A percentile compares a stretch with the other conserved stretches of the same genome.
phyloP scores from a whole-genome alignment of 2,113 vertebrate genomes.

The Coryphaenoides rupestris region DNA sequence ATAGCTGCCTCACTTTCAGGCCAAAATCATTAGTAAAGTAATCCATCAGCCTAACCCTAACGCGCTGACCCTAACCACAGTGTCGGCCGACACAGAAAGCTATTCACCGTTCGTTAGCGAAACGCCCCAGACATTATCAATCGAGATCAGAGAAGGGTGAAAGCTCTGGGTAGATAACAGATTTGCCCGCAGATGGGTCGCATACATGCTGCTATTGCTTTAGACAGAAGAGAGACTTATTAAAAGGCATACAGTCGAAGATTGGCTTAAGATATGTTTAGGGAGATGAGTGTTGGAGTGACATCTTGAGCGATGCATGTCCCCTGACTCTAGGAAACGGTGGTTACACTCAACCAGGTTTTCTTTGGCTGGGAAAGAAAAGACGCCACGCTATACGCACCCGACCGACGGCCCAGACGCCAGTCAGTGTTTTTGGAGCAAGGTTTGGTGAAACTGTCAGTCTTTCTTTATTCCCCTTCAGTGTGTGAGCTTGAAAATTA shows the following conservation, averaged over 20 bases:
- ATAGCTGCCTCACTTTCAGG: conserved; percentile 57
- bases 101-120: conserved; percentile 37
- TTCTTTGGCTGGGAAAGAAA: conserved; percentile 64
- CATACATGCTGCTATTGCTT: too few relatives aligned
- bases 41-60: conserved; percentile 64
- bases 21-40: conserved; percentile 74
- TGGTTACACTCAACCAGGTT: conserved; percentile 60
- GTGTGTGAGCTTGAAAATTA: conserved; percentile 44
- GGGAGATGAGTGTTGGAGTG: conserved; percentile 8
- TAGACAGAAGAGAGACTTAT: neutral
- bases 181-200: too few relatives aligned
- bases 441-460: conserved; percentile 58
- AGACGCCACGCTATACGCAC: conserved; percentile 38
- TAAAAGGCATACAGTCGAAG: neutral
- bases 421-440: conserved; percentile 63
- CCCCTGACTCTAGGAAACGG: conserved; percentile 44
- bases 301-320: conserved; percentile 25
- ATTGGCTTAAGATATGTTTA: conserved; percentile 5
- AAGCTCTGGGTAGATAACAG: too few relatives aligned
- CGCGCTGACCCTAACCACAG: conserved; percentile 63
- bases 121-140: conserved; percentile 41
- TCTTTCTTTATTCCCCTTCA: conserved; percentile 30
- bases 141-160: conserved; percentile 23
- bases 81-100: conserved; percentile 57
- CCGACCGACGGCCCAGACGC: conserved; percentile 54